Base-by-base conservation (phyloP, 2,113 vertebrate genomes). In the Leucosticte australis region DNA sequence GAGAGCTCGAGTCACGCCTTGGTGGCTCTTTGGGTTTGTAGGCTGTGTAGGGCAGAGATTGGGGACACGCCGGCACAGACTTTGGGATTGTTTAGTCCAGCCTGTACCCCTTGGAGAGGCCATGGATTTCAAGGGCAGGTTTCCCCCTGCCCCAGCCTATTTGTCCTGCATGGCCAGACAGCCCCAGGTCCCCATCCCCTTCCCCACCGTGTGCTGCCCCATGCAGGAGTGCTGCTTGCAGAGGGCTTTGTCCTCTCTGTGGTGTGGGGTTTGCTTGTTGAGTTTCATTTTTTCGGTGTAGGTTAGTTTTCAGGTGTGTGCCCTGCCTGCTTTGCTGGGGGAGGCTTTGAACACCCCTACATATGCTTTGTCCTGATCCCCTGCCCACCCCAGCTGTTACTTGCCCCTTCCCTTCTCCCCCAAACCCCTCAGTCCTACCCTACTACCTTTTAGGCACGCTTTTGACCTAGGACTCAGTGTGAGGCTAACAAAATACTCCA, bases 11-110 rank as follows among this genome's bases (percentile, higher is more conserved):
- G 74, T 19, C 82, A 39, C 18, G 0, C 15, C 4, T 37, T 2
- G 33, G 79, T 63, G 95, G 76, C 90, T 92, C 93, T 65, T 92
- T 0, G 33, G 92, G 92, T 93, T 80, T 80, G 90, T 49, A 84
- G 67, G 87, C 89, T 75, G 87, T 6, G 1, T 41, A 69, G 90
- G 91, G 93, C 94, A 55, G 87, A 89, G 89, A 78, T 1, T 10
- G 18, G 81, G 91, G 87, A 79, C 44, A 6, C 3, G 13, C 67
- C 31, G 2, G 64, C 37, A 7, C n/a, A 4, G 85, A 73, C 50
- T 94, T 92, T 42, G 78, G 57, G 82, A 30, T 91, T 13, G 55
- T 42, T 79, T 50, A 42, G 85, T 57, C 73, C 56, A 24, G 76
- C 80, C 78, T 18, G 18, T 47, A 62, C 47, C 83, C 76, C 68